Conservation (phyloP, 2,113 vertebrate genomes). For the Microcebus tavaratra region DNA sequence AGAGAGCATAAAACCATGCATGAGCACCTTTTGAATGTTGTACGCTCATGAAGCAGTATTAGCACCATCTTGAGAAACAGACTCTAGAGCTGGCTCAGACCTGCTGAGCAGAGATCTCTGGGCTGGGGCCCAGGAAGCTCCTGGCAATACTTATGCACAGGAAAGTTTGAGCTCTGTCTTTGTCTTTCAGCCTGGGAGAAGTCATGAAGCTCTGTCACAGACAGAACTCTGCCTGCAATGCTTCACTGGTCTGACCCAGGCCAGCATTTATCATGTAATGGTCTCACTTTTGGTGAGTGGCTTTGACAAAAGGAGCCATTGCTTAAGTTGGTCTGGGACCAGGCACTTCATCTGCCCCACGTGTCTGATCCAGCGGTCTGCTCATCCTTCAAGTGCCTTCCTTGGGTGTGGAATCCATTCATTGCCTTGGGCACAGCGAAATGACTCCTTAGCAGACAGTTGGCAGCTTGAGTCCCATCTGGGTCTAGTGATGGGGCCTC, state of each 20-base stretch:
- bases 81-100: background rate
- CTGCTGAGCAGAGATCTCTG: background rate
- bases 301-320: slow-evolving; percentile 51
- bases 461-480: background rate
- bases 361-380: background rate
- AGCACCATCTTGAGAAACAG: background rate
- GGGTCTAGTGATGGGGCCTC: background rate
- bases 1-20: background rate
- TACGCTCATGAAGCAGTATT: rapidly evolving
- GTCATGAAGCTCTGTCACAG: background rate
- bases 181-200: background rate
- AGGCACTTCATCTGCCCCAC: slow-evolving; percentile 20
- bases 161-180: too few species aligned
- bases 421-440: background rate
- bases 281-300: slow-evolving; percentile 15
- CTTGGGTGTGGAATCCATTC: background rate
- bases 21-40: background rate
- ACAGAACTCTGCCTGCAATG: background rate
- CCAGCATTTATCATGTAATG: background rate
- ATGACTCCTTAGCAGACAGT: background rate
- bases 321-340: slow-evolving; percentile 14
- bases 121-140: background rate
- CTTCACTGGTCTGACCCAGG: background rate
- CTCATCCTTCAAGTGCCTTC: slow-evolving; percentile 48
- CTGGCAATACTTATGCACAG: background rate